These are phyloP conservation scores for Heliothis virescens DNA, from an alignment of 1,140 invertebrate genomes.

Conservation along the genomic window DNA sequence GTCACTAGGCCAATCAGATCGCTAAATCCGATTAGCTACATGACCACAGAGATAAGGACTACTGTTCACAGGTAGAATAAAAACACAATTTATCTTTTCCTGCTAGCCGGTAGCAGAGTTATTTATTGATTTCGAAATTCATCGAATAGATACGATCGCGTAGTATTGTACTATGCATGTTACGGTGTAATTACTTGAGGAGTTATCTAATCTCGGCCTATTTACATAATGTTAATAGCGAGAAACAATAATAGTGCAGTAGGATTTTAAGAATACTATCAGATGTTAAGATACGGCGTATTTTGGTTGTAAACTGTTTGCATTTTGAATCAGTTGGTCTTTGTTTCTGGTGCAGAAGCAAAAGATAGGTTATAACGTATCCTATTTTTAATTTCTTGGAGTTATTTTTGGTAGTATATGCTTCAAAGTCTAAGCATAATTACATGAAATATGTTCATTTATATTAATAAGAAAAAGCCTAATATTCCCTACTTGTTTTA, in stretches of 20 bases:
- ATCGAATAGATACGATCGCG: conserved; percentile 44
- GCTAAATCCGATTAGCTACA: conserved; percentile 13
- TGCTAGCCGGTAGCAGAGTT: conserved; percentile 25
- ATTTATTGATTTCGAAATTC: conserved; percentile 47
- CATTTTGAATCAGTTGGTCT: neutral
- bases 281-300: neutral
- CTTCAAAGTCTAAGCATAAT: too few relatives aligned
- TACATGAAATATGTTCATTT: too few relatives aligned
- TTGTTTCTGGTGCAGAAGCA: too few relatives aligned
- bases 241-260: conserved; percentile 10
- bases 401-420: too few relatives aligned
- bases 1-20: conserved; percentile 5
- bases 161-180: conserved; percentile 38
- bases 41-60: conserved; percentile 29
- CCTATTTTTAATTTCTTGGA: too few relatives aligned
- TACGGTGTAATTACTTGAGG: conserved; percentile 36
- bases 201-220: conserved; percentile 39
- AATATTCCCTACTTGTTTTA: neutral
- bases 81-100: conserved; percentile 43
- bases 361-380: too few relatives aligned
- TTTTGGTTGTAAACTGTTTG: neutral
- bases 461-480: too few relatives aligned
- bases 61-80: conserved; percentile 29
- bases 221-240: conserved; percentile 44
- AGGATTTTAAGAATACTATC: conserved; percentile 23